phyloP scores from a whole-genome alignment of 2,113 vertebrate species.

The Cryptotis parvus region DNA sequence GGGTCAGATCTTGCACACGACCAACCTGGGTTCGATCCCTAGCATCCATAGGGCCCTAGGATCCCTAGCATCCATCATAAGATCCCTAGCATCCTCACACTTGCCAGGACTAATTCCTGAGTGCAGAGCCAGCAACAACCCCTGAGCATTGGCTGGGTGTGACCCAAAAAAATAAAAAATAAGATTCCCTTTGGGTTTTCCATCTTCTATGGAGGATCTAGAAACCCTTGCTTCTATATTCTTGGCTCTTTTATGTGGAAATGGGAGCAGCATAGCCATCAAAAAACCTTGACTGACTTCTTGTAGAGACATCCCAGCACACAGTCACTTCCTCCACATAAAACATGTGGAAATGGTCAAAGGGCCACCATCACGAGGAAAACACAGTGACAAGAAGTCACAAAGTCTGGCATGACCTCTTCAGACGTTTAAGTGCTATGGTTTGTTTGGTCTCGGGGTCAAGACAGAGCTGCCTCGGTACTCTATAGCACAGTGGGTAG shows the following conservation, averaged over 20 bases:
- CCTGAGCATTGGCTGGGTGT: no score
- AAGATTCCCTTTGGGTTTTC: background rate
- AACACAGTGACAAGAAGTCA: background rate
- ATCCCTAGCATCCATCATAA: no score
- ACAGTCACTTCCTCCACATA: background rate
- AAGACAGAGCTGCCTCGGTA: background rate
- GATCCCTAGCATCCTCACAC: no score
- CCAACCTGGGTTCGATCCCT: no score
- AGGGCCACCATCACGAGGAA: background rate
- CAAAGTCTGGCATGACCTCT: background rate
- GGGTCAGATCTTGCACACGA: no score
- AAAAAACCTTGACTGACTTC: background rate
- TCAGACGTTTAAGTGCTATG: background rate
- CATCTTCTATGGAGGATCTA: background rate
- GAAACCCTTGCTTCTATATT: background rate
- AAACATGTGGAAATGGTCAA: background rate
- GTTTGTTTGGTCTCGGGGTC: conserved; percentile 23
- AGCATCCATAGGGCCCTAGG: no score
- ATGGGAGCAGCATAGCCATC: background rate
- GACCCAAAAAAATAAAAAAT: no score
- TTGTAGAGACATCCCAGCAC: background rate
- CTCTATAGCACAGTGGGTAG: no score
- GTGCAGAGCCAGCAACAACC: no score
- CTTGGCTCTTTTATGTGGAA: background rate
- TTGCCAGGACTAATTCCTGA: no score